Percentiles rank a stretch among this genome's conserved stretches.
These are phyloP conservation scores for Campylomormyrus numenius DNA, from an alignment of 2,113 vertebrate genomes.

Conservation along the genomic window DNA sequence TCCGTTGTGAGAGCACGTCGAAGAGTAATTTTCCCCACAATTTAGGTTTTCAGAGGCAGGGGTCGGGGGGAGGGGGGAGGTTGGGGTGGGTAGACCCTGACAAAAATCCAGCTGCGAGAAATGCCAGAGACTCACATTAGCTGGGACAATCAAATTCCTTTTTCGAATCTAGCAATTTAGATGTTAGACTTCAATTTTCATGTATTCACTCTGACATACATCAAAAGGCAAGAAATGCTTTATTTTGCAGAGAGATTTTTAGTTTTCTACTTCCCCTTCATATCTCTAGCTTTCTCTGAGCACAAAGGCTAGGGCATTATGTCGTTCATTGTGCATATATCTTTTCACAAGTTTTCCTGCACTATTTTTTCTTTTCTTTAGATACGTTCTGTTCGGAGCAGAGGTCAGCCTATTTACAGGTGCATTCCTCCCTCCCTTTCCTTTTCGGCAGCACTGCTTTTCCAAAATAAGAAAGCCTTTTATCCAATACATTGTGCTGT, in stretches of 20 bases:
- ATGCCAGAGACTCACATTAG: constrained; percentile 20
- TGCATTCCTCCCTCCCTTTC: constrained; percentile 14
- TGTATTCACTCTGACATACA: constrained; percentile 29
- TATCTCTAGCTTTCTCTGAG: neutral
- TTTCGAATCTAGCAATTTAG: constrained; percentile 29
- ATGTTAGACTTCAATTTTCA: constrained; percentile 34
- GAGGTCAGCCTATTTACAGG: constrained; percentile 10
- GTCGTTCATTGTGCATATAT: neutral
- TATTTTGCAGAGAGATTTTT: neutral
- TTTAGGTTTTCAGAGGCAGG: constrained; percentile 20
- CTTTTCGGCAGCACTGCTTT: neutral
- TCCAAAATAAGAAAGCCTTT: neutral
- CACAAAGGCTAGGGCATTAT: neutral
- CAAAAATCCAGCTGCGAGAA: constrained; percentile 41
- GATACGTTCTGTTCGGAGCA: neutral
- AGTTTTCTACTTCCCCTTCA: neutral
- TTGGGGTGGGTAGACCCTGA: neutral
- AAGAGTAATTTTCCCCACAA: constrained; percentile 37
- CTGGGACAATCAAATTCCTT: constrained; percentile 32
- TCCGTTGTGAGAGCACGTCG: constrained; percentile 20
- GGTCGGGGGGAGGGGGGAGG: neutral
- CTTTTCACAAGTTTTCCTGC: neutral
- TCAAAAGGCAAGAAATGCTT: constrained; percentile 10
- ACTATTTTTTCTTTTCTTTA: neutral
- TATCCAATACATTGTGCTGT: neutral